Evolutionary conservation across 2,888 invertebrate genomes (phyloP), one percentile per base, ranked within the genome.

Genomic region (Caenorhabditis sp.): DNA sequence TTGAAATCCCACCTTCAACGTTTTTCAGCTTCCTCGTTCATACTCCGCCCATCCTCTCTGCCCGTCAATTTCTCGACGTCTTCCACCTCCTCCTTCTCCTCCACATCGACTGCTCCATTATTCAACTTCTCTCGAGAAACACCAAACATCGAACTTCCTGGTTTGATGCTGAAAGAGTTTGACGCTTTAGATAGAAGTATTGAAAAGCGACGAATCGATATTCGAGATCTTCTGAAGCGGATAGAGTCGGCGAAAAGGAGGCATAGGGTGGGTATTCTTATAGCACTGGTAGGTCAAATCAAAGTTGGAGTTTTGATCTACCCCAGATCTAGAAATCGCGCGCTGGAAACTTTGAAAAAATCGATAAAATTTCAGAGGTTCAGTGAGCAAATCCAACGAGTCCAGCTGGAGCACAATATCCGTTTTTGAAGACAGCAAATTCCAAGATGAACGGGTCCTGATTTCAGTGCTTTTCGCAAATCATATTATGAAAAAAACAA

Each of bases 161-260:
- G 70, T 47, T 49, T 75, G 58, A 74, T 82, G 72, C 56, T 64
- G n/a, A 72, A 72, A 22, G 73, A 82, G 22, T 82, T 82, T 26
- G 74, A 82, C 8, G 24, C 19, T 3, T 49, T 82, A 35, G 56
- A 70, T 56, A 44, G 22, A 64, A 63, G 69, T 24, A 79, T 82
- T 22, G 68, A 74, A 16, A 61, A 64, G 35, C 51, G 74, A n/a
- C 79, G 79, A 74, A 24, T 68, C 0, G 74, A 77, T 58, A 82
- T 82, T 58, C 44, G 51, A 14, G 51, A 82, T 19, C 26, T 82
- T 8, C 56, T 82, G 24, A 44, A 38, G 24, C 24, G 82, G 7
- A 76, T 79, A 1, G 54, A 74, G n/a, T 61, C 72, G 28, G 69
- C 82, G 22, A 82, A 82, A 22, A 54, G 66, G n/a, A 68, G 73